phyloP scores from a whole-genome alignment of 2,113 vertebrate species.

The Phrynocephalus versicolor region DNA sequence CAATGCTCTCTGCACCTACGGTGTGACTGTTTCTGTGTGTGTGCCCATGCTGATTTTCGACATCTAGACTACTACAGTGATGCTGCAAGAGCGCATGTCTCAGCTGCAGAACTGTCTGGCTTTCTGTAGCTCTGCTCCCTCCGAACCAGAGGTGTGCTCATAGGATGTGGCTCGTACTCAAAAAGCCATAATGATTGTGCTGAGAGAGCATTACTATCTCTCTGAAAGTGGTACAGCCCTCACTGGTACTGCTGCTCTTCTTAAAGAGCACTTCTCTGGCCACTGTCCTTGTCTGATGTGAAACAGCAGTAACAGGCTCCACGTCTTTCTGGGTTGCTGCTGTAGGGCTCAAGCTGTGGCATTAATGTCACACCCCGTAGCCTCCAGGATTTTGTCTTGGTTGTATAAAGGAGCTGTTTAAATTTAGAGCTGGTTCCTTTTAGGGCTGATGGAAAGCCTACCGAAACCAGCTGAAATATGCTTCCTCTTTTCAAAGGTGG shows the following conservation, averaged over 20 bases:
- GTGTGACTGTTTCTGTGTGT: too few relatives aligned
- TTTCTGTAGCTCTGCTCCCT: constrained; percentile 23
- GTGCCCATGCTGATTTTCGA: constrained; percentile 24
- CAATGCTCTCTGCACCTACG: accelerated
- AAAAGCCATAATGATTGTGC: constrained; percentile 50
- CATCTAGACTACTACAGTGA: constrained; percentile 35
- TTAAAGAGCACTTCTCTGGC: constrained; percentile 10
- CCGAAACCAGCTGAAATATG: not conserved
- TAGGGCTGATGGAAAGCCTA: not conserved
- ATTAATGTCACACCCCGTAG: constrained; percentile 24
- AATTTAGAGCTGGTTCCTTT: not conserved
- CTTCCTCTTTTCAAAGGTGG: not conserved
- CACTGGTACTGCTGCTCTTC: constrained; percentile 39
- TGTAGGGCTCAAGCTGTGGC: constrained; percentile 16
- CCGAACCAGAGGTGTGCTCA: constrained; percentile 42
- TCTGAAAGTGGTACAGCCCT: constrained; percentile 47
- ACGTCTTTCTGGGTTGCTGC: not conserved
- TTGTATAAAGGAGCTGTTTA: not conserved
- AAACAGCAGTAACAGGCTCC: constrained; percentile 3
- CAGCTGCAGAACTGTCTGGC: constrained; percentile 41
- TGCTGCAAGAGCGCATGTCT: constrained; percentile 9
- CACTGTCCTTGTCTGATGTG: constrained; percentile 18
- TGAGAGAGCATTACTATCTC: constrained; percentile 49
- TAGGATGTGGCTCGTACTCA: constrained; percentile 53
- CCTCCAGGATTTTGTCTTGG: not conserved